Percentiles rank a stretch among this genome's conserved stretches.
These are phyloP conservation scores for Chloroceryle aenea DNA, from an alignment of 2,113 vertebrate genomes.

Conservation along the genomic window DNA sequence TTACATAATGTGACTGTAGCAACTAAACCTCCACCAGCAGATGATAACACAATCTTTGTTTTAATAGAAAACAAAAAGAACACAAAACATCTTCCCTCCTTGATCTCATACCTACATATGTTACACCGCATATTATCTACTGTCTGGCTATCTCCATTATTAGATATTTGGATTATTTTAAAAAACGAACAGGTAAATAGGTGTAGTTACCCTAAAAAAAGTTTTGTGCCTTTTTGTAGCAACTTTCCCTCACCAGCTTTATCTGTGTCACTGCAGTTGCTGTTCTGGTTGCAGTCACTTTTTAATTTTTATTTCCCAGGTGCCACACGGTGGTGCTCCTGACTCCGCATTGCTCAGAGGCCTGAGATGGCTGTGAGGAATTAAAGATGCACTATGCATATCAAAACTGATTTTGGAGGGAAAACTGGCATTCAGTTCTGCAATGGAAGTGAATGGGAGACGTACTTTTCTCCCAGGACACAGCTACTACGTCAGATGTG, in stretches of 20 bases:
- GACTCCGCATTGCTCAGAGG: background rate
- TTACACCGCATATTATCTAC: background rate
- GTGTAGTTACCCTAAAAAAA: background rate
- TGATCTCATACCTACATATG: background rate
- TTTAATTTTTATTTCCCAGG: background rate
- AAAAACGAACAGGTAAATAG: background rate
- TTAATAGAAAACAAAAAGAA: background rate
- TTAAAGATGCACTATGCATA: background rate
- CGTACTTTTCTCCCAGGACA: background rate
- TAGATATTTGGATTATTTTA: background rate
- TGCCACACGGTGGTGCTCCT: constrained; percentile 37
- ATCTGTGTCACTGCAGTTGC: background rate
- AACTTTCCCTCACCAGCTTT: background rate
- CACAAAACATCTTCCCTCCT: background rate
- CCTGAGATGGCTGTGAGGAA: background rate
- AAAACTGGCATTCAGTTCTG: background rate
- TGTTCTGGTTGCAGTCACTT: background rate
- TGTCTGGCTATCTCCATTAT: background rate
- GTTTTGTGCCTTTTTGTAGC: background rate
- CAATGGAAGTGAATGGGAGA: background rate
- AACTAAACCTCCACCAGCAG: background rate
- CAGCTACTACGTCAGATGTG: background rate
- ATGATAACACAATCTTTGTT: background rate
- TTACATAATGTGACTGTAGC: background rate
- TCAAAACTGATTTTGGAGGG: background rate